Evolutionary conservation across 2,113 vertebrate species (phyloP), one percentile per base, ranked within the genome.

Genomic region (Varanus salvator): DNA sequence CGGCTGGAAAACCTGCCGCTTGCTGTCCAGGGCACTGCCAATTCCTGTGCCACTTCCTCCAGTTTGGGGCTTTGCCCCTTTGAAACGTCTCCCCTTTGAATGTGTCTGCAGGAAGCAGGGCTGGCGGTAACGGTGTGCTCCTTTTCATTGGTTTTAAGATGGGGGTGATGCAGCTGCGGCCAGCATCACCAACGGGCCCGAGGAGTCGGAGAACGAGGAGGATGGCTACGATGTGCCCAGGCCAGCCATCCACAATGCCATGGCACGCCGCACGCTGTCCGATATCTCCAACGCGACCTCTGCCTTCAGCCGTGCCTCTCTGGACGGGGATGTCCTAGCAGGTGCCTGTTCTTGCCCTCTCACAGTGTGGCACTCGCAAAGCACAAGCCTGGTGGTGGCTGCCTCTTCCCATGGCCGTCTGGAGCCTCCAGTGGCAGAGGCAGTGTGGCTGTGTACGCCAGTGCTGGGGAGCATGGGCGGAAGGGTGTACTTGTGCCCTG

Each of bases 171-270:
- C 90, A 95, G 95, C 75, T 57, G 94, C 94, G 93, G 95, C 81
- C 95, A 96, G 15, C 92, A 97, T 89, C 96, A 97, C 80, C 93
- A 96, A 96, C 0, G 98, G 98, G 9, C 96, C 96, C 0, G 98
- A 98, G 27, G 95, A 96, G 29, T 91, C 90, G 0, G 97, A 98
- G 74, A 98, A 98, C 0, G 98, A 98, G 21, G 98, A 99, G 0
- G 98, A 98, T 2, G 96, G 98, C 29, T 99, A 99, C 2, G 98
- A 99, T 31, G 92, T 98, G 77, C 99, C 99, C 68, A 98, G 97
- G 66, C 95, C 98, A 0, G 96, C 97, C 0, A 90, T 98, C 4
- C 98, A 98, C 0, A 34, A 95, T 17, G 96, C 97, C 6, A 91
- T 87, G 0, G 96, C 98, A 2, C 98, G 98, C 6, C 98, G 98